These are phyloP conservation scores for Alaudala cheleensis DNA, from an alignment of 2,113 vertebrate genomes.

Conservation along the genomic window DNA sequence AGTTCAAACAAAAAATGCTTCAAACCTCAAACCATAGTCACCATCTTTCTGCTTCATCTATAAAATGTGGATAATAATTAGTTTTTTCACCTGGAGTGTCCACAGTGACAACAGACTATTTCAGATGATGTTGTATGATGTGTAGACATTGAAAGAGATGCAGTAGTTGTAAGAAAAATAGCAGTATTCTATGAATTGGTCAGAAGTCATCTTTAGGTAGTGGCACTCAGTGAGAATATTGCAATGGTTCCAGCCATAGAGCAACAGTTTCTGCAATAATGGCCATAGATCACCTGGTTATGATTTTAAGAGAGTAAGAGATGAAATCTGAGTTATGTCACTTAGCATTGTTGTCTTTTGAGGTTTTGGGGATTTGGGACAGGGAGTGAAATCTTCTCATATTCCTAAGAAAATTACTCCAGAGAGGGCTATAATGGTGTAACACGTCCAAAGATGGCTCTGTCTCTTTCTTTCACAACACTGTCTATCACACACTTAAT, in stretches of 20 bases:
- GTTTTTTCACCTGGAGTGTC: not conserved
- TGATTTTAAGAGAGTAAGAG: not conserved
- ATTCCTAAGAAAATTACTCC: not conserved
- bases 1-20: not conserved
- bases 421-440: not conserved
- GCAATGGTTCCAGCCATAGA: not conserved
- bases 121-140: not conserved
- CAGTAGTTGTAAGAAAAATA: not conserved
- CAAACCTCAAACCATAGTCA: not conserved
- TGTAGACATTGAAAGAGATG: not conserved
- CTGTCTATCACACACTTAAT: not conserved
- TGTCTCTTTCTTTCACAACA: not conserved
- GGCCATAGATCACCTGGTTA: accelerated
- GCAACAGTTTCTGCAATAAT: not conserved
- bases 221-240: not conserved
- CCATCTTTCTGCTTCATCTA: not conserved
- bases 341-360: not conserved
- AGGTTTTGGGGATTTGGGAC: not conserved
- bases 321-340: not conserved
- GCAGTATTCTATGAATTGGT: not conserved
- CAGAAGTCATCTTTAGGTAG: not conserved
- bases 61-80: not conserved
- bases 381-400: not conserved
- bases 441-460: not conserved
- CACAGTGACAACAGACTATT: not conserved